These are phyloP conservation scores for Nannoperca australis DNA, from an alignment of 2,797 vertebrate genomes.

Conservation along the genomic window DNA sequence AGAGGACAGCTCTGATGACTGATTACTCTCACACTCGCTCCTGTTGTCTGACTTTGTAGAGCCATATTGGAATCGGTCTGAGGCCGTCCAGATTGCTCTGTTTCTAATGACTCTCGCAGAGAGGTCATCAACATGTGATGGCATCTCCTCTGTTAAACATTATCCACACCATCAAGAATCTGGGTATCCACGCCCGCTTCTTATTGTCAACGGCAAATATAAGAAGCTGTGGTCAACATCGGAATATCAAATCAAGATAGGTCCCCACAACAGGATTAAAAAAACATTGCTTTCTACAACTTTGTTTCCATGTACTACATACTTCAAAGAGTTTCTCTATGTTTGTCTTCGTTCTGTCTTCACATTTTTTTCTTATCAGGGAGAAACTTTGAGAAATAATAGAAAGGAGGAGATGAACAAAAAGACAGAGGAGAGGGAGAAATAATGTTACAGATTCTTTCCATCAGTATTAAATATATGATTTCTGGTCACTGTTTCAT, in stretches of 20 bases:
- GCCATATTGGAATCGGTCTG: slow-evolving; percentile 64
- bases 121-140: slow-evolving; percentile 64
- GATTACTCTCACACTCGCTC: slow-evolving; percentile 64
- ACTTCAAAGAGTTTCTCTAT: slow-evolving; percentile 1
- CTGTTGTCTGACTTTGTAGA: slow-evolving; percentile 75
- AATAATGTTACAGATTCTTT: background rate
- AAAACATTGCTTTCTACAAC: slow-evolving; percentile 25
- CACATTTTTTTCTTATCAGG: background rate
- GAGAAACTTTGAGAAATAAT: background rate
- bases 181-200: slow-evolving; percentile 21
- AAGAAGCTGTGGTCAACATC: slow-evolving; percentile 34
- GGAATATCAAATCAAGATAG: slow-evolving; percentile 39
- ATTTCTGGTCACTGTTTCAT: background rate
- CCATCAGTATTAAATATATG: background rate
- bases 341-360: background rate
- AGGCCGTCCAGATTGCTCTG: slow-evolving; percentile 57
- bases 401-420: background rate
- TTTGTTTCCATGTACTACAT: background rate
- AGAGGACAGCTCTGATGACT: slow-evolving; percentile 73
- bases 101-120: slow-evolving; percentile 54
- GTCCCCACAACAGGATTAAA: slow-evolving; percentile 23
- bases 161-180: slow-evolving; percentile 51
- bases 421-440: background rate
- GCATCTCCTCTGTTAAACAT: slow-evolving; percentile 52
- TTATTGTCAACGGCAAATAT: slow-evolving; percentile 30